phyloP scores from a whole-genome alignment of 2,888 invertebrate species.

The Drosophila phalerata region DNA sequence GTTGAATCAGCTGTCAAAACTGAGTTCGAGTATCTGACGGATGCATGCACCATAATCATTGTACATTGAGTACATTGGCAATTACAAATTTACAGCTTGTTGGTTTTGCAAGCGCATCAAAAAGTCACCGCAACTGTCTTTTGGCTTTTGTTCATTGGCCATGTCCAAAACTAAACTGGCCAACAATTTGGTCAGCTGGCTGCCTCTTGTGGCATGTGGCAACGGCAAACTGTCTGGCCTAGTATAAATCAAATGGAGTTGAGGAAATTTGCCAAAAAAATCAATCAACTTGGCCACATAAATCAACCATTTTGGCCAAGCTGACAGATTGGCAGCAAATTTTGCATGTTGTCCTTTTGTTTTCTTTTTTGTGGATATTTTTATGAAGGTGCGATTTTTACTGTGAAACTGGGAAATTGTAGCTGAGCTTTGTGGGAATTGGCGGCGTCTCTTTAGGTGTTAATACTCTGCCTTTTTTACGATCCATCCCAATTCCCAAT shows the following conservation, averaged over 20 bases:
- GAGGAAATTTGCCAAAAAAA: constrained; percentile 39
- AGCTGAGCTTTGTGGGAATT: constrained; percentile 34
- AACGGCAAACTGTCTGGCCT: neutral
- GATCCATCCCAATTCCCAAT: constrained; percentile 13
- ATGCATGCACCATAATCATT: constrained; percentile 29
- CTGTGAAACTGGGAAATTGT: constrained; percentile 43
- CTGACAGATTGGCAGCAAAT: constrained; percentile 51
- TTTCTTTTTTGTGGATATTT: constrained; percentile 1
- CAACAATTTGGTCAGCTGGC: constrained; percentile 15
- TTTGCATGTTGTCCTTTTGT: constrained; percentile 13
- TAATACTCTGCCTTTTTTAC: constrained; percentile 55
- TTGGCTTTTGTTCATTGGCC: constrained; percentile 33
- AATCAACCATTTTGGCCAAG: constrained; percentile 28
- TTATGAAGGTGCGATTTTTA: constrained; percentile 60
- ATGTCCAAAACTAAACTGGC: constrained; percentile 27
- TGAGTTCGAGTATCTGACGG: neutral
- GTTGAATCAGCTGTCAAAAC: too few species aligned
- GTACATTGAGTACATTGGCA: constrained; percentile 22
- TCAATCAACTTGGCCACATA: constrained; percentile 57
- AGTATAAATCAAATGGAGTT: constrained; percentile 27
- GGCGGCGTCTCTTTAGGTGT: constrained; percentile 52
- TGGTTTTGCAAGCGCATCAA: constrained; percentile 77
- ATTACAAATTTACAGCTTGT: constrained; percentile 59
- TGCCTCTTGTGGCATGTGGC: constrained; percentile 11
- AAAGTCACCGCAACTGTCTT: constrained; percentile 79